Conservation (phyloP, 2,888 invertebrate species). For the Monopis laevigella region DNA sequence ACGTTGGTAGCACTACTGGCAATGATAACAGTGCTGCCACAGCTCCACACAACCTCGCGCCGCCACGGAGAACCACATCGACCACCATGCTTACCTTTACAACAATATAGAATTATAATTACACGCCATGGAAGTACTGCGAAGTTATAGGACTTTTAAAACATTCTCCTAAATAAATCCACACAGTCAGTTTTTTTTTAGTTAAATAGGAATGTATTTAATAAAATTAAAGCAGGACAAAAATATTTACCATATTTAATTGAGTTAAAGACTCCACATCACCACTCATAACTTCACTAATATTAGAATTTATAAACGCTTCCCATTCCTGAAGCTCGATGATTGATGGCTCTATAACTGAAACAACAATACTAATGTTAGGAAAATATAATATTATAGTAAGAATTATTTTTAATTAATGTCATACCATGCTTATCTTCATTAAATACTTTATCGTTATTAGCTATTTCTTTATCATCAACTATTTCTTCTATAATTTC, state of each 20-base stretch:
- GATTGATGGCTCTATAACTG: constrained; percentile 66
- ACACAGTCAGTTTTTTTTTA: too few species aligned
- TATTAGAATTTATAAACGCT: constrained; percentile 81
- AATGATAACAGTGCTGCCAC: constrained; percentile 54
- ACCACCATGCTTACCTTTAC: constrained; percentile 56
- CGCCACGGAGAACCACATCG: constrained; percentile 44
- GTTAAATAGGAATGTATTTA: too few species aligned
- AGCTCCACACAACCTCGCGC: constrained; percentile 50
- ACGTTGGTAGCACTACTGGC: constrained; percentile 42
- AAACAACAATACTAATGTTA: constrained; percentile 17
- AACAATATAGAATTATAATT: too few species aligned
- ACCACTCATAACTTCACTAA: constrained; percentile 83
- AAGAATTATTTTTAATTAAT: not conserved
- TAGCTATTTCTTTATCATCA: constrained; percentile 49
- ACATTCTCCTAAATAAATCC: too few species aligned
- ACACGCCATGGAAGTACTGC: too few species aligned
- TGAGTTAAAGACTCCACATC: constrained; percentile 80
- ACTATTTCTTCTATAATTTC: constrained; percentile 51
- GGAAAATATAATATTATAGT: not conserved
- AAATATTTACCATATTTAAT: constrained; percentile 67
- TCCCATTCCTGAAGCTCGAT: constrained; percentile 90
- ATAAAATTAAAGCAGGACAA: not conserved
- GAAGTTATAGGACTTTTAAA: too few species aligned
- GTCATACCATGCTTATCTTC: constrained; percentile 29
- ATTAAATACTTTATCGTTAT: constrained; percentile 41